Percentiles rank a stretch among this genome's conserved stretches.
Conservation (phyloP, 2,888 invertebrate species). For the Lycia hirtaria region DNA sequence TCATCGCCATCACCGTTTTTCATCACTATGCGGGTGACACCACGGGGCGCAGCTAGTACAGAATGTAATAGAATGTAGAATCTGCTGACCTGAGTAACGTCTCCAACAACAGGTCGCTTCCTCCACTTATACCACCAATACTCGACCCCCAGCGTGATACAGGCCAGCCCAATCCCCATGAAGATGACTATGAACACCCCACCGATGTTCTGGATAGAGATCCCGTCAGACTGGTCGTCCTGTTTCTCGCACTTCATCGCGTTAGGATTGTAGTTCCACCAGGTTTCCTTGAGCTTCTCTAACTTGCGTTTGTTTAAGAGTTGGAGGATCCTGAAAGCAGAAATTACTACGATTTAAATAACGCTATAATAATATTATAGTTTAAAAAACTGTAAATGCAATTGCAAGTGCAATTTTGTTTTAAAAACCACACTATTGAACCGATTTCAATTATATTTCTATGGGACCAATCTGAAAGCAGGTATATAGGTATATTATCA, state of each 20-base stretch:
- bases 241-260: slow-evolving; percentile 92
- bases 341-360: not conserved
- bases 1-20: too few relatives aligned
- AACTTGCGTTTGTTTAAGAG: slow-evolving; percentile 96
- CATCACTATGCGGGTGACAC: too few relatives aligned
- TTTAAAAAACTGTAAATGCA: not conserved
- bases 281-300: slow-evolving; percentile 97
- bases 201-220: slow-evolving; percentile 98
- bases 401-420: too few relatives aligned
- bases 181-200: slow-evolving; percentile 99
- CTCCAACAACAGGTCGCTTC: slow-evolving; percentile 86
- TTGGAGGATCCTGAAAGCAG: slow-evolving; percentile 91
- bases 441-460: too few relatives aligned
- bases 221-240: slow-evolving; percentile 97
- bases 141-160: slow-evolving; percentile 95
- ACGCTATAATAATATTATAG: not conserved
- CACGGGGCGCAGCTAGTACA: too few relatives aligned
- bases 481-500: too few relatives aligned
- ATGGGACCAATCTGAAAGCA: too few relatives aligned
- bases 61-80: too few relatives aligned
- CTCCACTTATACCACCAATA: slow-evolving; percentile 97
- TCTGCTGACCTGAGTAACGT: slow-evolving; percentile 85
- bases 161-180: slow-evolving; percentile 96
- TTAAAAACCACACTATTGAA: too few relatives aligned
- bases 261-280: slow-evolving; percentile 97